Evolutionary conservation across 2,113 vertebrate species (phyloP), one percentile per base, ranked within the genome.

Genomic region (Corynorhinus townsendii): DNA sequence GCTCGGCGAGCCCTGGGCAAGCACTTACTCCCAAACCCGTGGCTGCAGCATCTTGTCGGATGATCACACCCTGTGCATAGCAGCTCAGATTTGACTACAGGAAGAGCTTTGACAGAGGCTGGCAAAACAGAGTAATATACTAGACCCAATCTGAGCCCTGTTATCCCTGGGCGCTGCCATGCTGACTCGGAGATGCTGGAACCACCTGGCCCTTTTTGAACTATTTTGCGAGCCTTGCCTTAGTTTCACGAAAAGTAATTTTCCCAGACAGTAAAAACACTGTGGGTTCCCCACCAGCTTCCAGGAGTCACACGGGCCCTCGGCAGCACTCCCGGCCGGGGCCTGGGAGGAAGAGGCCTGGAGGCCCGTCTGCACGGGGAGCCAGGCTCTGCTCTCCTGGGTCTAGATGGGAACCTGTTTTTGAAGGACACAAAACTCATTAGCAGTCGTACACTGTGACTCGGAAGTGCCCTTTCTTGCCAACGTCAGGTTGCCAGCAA

Each of bases 111-210:
- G 52, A 76, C 71, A 17, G 14, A 45, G 28, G 12, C 82, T 26
- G 45, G 43, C 1, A 56, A 43, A 86, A 40, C 10, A 3, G 35
- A 56, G 77, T 0, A 17, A 10, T 24, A 11, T 2, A 12, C 2
- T 4, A 49, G 43, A 19, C 11, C 35, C 19, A 14, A n/a, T 12
- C n/a, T 15, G 1, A 12, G 59, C 45, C 24, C 19, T 19, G 76
- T 4, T 11, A 28, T 7, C 0, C 5, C 75, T 3, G 30, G 69
- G 17, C 1, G 0, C 7, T 2, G 12, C 5, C 6, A 52, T 5
- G 3, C 24, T 6, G 12, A 3, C 38, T 22, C 4, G 2, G 33
- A n/a, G 26, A 22, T 2, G 24, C 7, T 11, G 26, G 47, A 12
- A 8, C 22, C 2, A 11, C 26, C 69, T 1, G 0, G 5, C 22